These are phyloP conservation scores for Myiagra hebetior DNA, from an alignment of 2,113 vertebrate genomes.

Conservation along the genomic window DNA sequence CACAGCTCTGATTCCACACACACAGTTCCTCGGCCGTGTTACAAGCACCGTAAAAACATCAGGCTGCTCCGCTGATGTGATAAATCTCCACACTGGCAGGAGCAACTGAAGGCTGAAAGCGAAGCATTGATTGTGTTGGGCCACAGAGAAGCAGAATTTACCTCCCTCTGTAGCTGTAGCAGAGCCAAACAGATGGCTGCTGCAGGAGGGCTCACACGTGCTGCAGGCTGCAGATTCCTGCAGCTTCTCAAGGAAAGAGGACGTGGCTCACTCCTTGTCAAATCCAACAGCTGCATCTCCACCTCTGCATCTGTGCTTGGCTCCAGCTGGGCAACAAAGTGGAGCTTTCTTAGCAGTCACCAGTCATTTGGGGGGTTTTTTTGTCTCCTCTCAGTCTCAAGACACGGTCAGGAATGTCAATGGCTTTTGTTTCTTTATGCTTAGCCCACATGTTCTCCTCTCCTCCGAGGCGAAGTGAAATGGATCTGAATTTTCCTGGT, in stretches of 20 bases:
- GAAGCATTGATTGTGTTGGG: neutral
- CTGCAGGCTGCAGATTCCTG: neutral
- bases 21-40: neutral
- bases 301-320: conserved; percentile 25
- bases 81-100: neutral
- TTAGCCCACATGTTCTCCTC: conserved; percentile 7
- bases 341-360: conserved; percentile 8
- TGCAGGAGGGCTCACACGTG: conserved; percentile 17
- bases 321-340: conserved; percentile 34
- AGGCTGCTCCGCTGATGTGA: neutral
- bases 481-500: neutral
- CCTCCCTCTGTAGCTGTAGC: neutral
- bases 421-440: conserved; percentile 33
- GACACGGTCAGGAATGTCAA: neutral
- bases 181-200: conserved; percentile 29
- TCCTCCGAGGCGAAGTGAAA: neutral
- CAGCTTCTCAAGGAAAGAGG: neutral
- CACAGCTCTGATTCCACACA: neutral
- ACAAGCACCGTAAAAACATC: conserved; percentile 25
- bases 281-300: conserved; percentile 30
- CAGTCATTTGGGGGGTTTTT: neutral
- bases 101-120: neutral
- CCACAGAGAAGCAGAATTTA: neutral
- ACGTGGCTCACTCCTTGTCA: neutral
- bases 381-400: neutral